These are phyloP conservation scores for Colius striatus DNA, from an alignment of 2,113 vertebrate species.

Conservation along the genomic window DNA sequence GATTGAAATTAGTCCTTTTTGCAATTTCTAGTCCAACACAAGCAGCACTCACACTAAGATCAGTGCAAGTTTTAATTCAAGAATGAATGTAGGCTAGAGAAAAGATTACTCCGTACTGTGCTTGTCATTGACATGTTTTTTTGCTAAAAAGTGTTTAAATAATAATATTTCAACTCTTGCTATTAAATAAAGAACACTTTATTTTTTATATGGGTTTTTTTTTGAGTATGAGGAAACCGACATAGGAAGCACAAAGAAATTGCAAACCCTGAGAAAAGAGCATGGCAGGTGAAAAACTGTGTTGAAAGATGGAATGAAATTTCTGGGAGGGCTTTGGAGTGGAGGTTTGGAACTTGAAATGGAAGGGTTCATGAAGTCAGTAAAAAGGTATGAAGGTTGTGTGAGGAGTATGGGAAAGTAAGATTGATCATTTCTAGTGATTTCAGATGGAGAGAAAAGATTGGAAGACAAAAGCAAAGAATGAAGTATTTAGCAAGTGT, in stretches of 20 bases:
- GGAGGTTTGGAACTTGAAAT: neutral
- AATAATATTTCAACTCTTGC: neutral
- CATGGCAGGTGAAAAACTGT: neutral
- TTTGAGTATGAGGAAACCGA: neutral
- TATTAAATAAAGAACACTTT: neutral
- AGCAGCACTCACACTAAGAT: neutral
- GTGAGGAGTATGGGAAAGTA: neutral
- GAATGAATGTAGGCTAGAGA: neutral
- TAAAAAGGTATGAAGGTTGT: neutral
- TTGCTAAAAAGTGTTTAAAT: neutral
- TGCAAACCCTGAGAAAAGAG: neutral
- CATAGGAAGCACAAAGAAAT: neutral
- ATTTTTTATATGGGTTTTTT: neutral
- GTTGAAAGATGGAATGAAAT: neutral
- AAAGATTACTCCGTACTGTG: neutral
- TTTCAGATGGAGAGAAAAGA: neutral
- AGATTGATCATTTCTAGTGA: neutral
- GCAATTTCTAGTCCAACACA: neutral
- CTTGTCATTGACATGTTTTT: neutral
- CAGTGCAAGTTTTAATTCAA: neutral
- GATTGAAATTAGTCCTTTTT: neutral
- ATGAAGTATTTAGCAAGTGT: neutral
- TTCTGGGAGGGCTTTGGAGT: neutral
- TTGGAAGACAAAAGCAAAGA: neutral
- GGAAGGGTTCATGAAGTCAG: neutral